phyloP scores from a whole-genome alignment of 2,797 vertebrate genomes.

The Oryzias dopingdopingensis region DNA sequence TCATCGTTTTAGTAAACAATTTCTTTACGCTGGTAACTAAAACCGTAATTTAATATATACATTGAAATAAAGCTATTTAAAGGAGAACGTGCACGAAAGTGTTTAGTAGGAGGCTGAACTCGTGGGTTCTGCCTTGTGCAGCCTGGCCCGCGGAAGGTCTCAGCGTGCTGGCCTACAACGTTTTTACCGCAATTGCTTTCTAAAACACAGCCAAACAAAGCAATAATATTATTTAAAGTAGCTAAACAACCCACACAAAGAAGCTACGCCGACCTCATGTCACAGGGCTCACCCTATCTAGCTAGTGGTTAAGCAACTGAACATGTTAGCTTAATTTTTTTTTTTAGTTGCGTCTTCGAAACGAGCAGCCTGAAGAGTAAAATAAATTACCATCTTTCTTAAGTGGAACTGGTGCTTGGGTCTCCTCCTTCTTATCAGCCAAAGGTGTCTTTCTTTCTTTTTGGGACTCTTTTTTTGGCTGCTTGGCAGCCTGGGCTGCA shows the following conservation, averaged over 20 bases:
- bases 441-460: slow-evolving; percentile 89
- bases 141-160: slow-evolving; percentile 16
- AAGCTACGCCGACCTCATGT: slow-evolving; percentile 74
- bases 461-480: slow-evolving; percentile 90
- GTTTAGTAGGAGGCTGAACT: not conserved
- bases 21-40: no score
- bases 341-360: not conserved
- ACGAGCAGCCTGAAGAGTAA: not conserved
- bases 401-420: slow-evolving; percentile 83
- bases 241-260: slow-evolving; percentile 29
- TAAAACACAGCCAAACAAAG: no score
- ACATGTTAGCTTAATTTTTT: slow-evolving; percentile 36
- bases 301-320: slow-evolving; percentile 44
- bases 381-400: slow-evolving; percentile 88
- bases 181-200: no score
- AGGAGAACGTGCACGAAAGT: no score
- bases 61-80: no score
- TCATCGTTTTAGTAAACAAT: no score
- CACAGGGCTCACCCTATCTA: slow-evolving; percentile 44
- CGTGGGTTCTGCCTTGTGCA: slow-evolving; percentile 11
- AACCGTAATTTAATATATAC: no score
- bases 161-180: no score
- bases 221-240: no score
- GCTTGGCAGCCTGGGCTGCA: slow-evolving; percentile 86
- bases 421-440: slow-evolving; percentile 86